A percentile compares a stretch with the other conserved stretches of the same genome.
phyloP scores from a whole-genome alignment of 2,888 invertebrate species.

The Rhingia rostrata region DNA sequence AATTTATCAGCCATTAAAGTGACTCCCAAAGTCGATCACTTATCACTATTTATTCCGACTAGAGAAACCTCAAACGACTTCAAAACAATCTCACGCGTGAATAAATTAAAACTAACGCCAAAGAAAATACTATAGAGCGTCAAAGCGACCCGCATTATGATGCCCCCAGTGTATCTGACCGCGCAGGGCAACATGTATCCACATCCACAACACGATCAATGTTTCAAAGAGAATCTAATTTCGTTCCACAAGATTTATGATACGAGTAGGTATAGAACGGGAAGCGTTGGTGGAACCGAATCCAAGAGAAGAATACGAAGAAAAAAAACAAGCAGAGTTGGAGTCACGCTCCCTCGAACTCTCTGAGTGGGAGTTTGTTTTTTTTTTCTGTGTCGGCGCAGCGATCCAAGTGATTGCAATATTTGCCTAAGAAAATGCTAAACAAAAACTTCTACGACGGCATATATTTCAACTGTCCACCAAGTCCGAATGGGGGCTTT shows the following conservation, averaged over 20 bases:
- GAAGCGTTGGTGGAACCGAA: slow-evolving; percentile 53
- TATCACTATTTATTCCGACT: slow-evolving; percentile 32
- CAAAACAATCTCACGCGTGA: slow-evolving; percentile 24
- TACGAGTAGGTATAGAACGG: slow-evolving; percentile 6
- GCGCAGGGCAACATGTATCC: slow-evolving; percentile 49
- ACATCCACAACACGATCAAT: slow-evolving; percentile 8
- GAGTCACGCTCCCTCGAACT: slow-evolving; percentile 57
- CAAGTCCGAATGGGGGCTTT: slow-evolving; percentile 33
- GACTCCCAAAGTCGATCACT: slow-evolving; percentile 39
- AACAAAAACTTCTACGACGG: slow-evolving; percentile 3
- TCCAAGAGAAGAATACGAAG: slow-evolving; percentile 3
- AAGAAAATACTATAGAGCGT: not conserved
- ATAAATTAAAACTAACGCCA: slow-evolving; percentile 53
- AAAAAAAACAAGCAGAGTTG: slow-evolving; percentile 4
- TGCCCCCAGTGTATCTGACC: not conserved
- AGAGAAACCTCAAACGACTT: not conserved
- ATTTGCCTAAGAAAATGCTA: slow-evolving; percentile 22
- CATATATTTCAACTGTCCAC: slow-evolving; percentile 32
- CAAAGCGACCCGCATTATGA: slow-evolving; percentile 21
- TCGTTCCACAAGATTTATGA: slow-evolving; percentile 54
- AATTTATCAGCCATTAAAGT: slow-evolving; percentile 42
- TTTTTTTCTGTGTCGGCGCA: slow-evolving; percentile 40
- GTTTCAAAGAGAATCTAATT: slow-evolving; percentile 14
- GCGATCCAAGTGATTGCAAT: slow-evolving; percentile 33
- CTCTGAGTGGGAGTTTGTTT: slow-evolving; percentile 49